Evolutionary conservation across 1,140 invertebrate species (phyloP), one percentile per base, ranked within the genome.

Genomic region (Physella acuta): DNA sequence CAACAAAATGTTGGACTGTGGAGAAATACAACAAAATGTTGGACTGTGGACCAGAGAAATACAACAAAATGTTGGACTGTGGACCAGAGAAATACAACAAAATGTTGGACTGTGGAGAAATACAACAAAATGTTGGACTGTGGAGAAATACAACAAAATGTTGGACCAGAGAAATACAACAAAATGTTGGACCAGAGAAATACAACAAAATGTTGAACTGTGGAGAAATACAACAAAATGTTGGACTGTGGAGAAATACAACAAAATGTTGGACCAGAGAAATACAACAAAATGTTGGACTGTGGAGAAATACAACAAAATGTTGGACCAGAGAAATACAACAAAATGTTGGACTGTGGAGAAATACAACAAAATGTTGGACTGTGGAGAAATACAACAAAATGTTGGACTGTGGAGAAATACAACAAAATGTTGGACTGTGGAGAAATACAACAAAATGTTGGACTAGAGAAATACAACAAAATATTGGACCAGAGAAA

Each of bases 41-140:
- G 88, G 30, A 80, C 82, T 64, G 62, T 64, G 62, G 62, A 64
- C n/a, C n/a, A n/a, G n/a, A n/a, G 3, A 30, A 33, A 34, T 1
- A 58, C 2, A n/a, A 31, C 24, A 65, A 64, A 31, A 63, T 60
- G 11, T 31, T 4, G 8, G 17, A 31, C 28, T n/a, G n/a, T n/a
- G n/a, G n/a, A n/a, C n/a, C 20, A 8, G 28, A 24, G 28, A 55
- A 30, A 55, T 24, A 55, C 11, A 30, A 55, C 28, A 55, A 55
- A 24, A 74, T 88, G 88, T 70, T 88, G 88, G 30, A 80, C 82
- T 64, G 62, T 64, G 62, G 62, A 64, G 3, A 30, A 33, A 34
- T 1, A 58, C 2, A n/a, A 31, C 24, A 65, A 64, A 31, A 63
- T 60, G 11, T 31, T 4, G 8, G 17, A 31, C 28, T 8, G 5